Evolutionary conservation across 2,113 vertebrate genomes (phyloP).

Genomic region (Opisthocomus hoazin): DNA sequence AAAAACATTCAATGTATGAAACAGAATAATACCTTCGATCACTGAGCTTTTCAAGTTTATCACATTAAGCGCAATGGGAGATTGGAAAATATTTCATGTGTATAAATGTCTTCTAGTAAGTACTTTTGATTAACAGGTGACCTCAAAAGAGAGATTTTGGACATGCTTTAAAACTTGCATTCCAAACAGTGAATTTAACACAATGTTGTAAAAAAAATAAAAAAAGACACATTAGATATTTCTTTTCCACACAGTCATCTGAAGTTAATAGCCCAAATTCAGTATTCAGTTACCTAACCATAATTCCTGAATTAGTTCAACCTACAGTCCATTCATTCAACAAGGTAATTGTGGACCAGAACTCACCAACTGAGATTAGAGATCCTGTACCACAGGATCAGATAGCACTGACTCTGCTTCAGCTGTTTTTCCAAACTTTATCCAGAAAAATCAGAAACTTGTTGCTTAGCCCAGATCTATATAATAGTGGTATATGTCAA

Average conservation of each 20-base stretch:
- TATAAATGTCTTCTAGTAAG: neutral
- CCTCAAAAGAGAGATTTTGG: neutral
- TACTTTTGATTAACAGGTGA: neutral
- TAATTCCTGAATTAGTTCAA: neutral
- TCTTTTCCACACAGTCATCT: neutral
- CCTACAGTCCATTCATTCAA: neutral
- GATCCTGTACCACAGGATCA: neutral
- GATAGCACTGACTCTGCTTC: neutral
- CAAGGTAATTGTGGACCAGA: neutral
- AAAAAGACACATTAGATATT: neutral
- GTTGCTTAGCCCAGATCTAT: neutral
- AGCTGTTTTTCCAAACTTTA: neutral
- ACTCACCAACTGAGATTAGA: neutral
- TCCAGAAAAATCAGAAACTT: neutral
- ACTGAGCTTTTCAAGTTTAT: neutral
- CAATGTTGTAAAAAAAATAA: neutral
- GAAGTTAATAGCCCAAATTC: neutral
- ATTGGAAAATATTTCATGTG: neutral
- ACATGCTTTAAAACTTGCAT: neutral
- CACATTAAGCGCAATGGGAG: neutral
- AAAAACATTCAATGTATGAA: neutral
- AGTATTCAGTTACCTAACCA: neutral
- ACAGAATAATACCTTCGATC: neutral
- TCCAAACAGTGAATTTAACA: neutral
- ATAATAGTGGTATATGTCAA: neutral